A percentile compares a stretch with the other conserved stretches of the same genome.
Evolutionary conservation across 2,113 vertebrate species (phyloP).

Genomic region (Daphoenositta chrysoptera): DNA sequence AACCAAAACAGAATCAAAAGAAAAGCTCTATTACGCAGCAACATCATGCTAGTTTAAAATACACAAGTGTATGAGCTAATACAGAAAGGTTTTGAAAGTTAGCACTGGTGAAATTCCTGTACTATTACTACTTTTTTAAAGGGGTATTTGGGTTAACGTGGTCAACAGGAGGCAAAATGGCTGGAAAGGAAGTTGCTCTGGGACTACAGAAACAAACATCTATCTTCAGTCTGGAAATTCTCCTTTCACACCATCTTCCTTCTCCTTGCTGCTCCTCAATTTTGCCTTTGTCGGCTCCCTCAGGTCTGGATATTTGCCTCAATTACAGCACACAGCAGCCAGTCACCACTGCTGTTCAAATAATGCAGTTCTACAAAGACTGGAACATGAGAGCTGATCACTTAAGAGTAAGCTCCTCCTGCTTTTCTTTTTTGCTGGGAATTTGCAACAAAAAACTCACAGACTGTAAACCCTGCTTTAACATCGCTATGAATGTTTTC

Average conservation of each 20-base stretch:
- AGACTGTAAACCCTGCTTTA: background rate
- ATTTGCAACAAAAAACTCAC: background rate
- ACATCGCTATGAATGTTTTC: background rate
- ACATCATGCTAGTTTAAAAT: background rate
- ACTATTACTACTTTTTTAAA: background rate
- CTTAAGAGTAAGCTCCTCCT: background rate
- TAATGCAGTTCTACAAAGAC: background rate
- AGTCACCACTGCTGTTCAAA: background rate
- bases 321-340: background rate
- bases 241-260: background rate
- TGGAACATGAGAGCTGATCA: background rate
- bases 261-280: background rate
- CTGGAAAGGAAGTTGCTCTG: background rate
- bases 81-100: background rate
- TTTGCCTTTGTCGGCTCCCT: background rate
- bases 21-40: background rate
- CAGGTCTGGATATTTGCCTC: background rate
- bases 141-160: background rate
- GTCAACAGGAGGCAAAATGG: background rate
- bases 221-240: background rate
- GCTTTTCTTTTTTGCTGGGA: background rate
- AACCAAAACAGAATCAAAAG: background rate
- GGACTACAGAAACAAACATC: background rate
- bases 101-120: background rate
- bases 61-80: background rate